These are phyloP conservation scores for Altica lythri DNA, from an alignment of 2,888 invertebrate genomes.

Conservation along the genomic window DNA sequence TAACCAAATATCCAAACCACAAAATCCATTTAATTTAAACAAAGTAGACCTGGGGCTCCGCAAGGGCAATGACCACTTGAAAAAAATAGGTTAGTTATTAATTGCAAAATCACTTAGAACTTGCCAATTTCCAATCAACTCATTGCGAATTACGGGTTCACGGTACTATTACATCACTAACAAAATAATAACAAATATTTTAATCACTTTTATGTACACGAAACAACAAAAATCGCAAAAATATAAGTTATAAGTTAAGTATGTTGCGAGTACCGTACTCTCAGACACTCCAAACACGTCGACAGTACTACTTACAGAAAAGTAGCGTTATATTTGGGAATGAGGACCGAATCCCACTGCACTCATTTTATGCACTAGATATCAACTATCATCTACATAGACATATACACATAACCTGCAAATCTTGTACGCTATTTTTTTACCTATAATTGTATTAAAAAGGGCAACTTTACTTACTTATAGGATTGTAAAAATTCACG, in stretches of 20 bases:
- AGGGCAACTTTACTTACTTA: slow-evolving; percentile 41
- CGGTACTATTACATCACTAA: slow-evolving; percentile 51
- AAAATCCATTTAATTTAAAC: slow-evolving; percentile 6
- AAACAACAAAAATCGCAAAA: slow-evolving; percentile 18
- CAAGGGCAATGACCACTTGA: slow-evolving; percentile 28
- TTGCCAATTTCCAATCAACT: slow-evolving; percentile 31
- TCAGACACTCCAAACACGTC: slow-evolving; percentile 41
- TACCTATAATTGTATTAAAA: slow-evolving; percentile 31
- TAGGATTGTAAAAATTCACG: slow-evolving; percentile 28
- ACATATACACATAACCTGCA: slow-evolving; percentile 43
- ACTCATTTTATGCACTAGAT: slow-evolving; percentile 55
- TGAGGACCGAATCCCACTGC: slow-evolving; percentile 49
- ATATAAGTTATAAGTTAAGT: too few species aligned
- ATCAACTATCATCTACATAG: slow-evolving; percentile 50
- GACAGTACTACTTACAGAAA: slow-evolving; percentile 42
- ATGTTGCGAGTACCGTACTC: slow-evolving; percentile 23
- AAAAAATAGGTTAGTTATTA: slow-evolving; percentile 31
- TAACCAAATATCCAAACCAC: background rate
- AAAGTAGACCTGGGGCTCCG: slow-evolving; percentile 18
- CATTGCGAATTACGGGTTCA: slow-evolving; percentile 32
- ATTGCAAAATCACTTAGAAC: slow-evolving; percentile 36
- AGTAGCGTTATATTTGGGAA: slow-evolving; percentile 55
- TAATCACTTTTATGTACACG: slow-evolving; percentile 5
- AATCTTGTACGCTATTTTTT: slow-evolving; percentile 21
- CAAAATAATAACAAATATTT: slow-evolving; percentile 32